Base-by-base conservation (phyloP, 2,888 invertebrate species). In the Xylocampa areola region DNA sequence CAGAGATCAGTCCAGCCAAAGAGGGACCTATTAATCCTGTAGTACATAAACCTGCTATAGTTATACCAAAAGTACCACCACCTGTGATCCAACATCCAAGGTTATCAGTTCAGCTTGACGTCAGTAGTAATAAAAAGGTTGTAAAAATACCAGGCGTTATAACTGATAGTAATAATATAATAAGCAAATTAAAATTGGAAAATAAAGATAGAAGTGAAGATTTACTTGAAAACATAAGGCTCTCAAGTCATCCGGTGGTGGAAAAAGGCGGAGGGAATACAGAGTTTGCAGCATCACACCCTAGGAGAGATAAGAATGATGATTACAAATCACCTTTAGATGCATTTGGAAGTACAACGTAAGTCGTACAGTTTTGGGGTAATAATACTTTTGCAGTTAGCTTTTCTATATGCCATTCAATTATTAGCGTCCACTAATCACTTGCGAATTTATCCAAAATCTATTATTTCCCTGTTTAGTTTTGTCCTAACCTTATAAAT, bases 271-370 rank as follows among this genome's bases (percentile, higher is more conserved):
- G 66, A 40, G 73, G 60, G 57, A 60, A 50, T 29, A 67, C 35
- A 17, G 40, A 47, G 10, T n/a, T 30, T 33, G 11, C 40, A 4
- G 37, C 35, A 3, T 35, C 35, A 36, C 65, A 62, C 39, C 53
- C 50, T 17, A 53, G 41, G 50, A 74, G 40, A 47, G 51, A 35
- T 32, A 58, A 54, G 29, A 55, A 59, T 36, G 80, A 86, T 64
- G 93, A 94, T 73, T 94, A 94, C 61, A 84, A 81, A 79, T 94
- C 94, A 5, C 94, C 94, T 19, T 70, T 94, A 23, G 88, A 88
- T 59, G 86, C 92, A 16, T 84, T 93, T 71, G 84, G 80, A 51
- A 70, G 68, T 45, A 83, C 78, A 45, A 82, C 78, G 91, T 91
- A 87, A 91, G 91, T 88, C 68, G 21, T 23, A 25, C 13, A 13